These are phyloP conservation scores for Orientallactaga sibirica DNA, from an alignment of 2,797 vertebrate species.

Conservation along the genomic window DNA sequence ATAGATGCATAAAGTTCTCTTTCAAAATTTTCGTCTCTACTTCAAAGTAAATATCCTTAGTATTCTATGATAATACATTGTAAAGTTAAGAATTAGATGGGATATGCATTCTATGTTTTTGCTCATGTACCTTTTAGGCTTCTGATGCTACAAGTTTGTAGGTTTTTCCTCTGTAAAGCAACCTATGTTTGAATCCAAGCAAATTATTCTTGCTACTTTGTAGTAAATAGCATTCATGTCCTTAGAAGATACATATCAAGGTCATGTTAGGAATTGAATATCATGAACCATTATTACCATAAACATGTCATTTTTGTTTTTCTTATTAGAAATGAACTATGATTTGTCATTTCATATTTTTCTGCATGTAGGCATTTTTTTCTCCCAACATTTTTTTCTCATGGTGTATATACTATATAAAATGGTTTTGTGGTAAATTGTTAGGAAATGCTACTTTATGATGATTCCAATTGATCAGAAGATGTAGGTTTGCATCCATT, in stretches of 20 bases:
- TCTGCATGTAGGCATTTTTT: conserved; percentile 48
- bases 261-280: conserved; percentile 28
- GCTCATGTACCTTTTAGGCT: conserved; percentile 41
- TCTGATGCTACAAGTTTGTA: conserved; percentile 56
- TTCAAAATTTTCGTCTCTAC: not conserved
- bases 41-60: conserved; percentile 35
- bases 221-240: conserved; percentile 54
- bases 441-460: conserved; percentile 31
- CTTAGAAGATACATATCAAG: conserved; percentile 2
- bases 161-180: conserved; percentile 60
- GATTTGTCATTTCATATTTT: conserved; percentile 61
- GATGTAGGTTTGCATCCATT: conserved; percentile 47
- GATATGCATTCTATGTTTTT: conserved; percentile 60
- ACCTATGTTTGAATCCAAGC: conserved; percentile 21
- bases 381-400: conserved; percentile 29
- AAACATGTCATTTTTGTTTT: conserved; percentile 40
- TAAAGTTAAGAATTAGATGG: conserved; percentile 41
- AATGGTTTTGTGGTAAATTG: conserved; percentile 54
- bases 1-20: conserved; percentile 49
- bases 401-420: conserved; percentile 11
- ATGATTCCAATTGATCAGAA: conserved; percentile 49
- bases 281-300: conserved; percentile 36
- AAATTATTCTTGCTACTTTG: conserved; percentile 37
- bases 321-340: conserved; percentile 13
- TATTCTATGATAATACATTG: conserved; percentile 9